Percentiles rank a stretch among this genome's conserved stretches.
Conservation (phyloP, 1,140 invertebrate genomes). For the Adoxophyes honmai region DNA sequence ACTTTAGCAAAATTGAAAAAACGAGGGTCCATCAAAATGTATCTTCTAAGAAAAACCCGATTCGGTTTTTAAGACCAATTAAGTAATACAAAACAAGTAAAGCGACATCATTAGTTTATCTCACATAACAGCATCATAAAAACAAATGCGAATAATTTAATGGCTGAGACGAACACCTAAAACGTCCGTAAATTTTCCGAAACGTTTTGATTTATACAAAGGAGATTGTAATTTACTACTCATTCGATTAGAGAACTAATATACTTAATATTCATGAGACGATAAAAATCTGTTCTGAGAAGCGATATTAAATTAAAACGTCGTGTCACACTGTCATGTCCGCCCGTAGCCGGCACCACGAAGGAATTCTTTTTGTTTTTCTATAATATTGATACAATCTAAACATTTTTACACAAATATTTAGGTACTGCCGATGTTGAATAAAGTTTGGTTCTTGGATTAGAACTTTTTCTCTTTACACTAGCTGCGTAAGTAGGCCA, state of each 20-base stretch:
- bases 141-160: constrained; percentile 11
- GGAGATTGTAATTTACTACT: constrained; percentile 25
- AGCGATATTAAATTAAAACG: constrained; percentile 18
- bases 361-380: background rate
- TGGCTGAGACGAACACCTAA: background rate
- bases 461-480: no score
- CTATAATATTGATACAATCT: no score
- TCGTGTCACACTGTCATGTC: constrained; percentile 14
- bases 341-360: constrained; percentile 15
- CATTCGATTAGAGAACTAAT: constrained; percentile 29
- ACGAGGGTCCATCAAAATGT: no score
- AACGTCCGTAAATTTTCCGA: background rate
- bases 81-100: constrained; percentile 2
- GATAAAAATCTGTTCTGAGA: constrained; percentile 35
- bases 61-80: no score
- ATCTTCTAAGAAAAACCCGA: no score
- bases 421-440: no score
- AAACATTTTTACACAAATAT: no score
- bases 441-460: no score
- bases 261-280: constrained; percentile 39
- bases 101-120: background rate
- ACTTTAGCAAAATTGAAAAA: no score
- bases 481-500: no score
- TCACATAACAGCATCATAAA: constrained; percentile 8
- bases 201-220: constrained; percentile 10